These are phyloP conservation scores for Diploptera punctata DNA, from an alignment of 2,888 invertebrate species.

Conservation along the genomic window DNA sequence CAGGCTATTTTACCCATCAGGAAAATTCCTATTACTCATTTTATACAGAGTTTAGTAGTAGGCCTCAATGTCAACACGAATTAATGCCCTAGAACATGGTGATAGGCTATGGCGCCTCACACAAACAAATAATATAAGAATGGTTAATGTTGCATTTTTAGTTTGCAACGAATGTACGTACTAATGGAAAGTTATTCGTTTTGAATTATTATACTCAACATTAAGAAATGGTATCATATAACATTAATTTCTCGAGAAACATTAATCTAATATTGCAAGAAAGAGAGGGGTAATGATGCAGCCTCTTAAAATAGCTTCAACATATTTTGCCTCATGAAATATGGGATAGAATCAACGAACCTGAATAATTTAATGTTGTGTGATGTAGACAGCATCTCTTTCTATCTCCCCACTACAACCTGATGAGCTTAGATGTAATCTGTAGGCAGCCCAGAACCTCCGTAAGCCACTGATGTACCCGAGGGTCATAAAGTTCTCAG, in stretches of 20 bases:
- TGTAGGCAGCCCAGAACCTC: background rate
- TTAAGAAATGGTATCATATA: conserved; percentile 18
- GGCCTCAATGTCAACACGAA: no score
- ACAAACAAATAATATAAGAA: no score
- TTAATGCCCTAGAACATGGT: no score
- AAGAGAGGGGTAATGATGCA: background rate
- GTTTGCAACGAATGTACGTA: background rate
- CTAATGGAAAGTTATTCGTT: background rate
- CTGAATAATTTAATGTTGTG: conserved; percentile 24
- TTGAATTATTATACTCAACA: background rate
- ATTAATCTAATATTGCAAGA: conserved; percentile 20
- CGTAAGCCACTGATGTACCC: background rate
- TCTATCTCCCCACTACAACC: background rate
- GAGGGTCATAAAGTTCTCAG: conserved; percentile 27
- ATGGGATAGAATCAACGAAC: conserved; percentile 13
- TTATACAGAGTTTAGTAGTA: no score
- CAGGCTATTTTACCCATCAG: no score
- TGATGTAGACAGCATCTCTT: background rate
- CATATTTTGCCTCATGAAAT: conserved; percentile 7
- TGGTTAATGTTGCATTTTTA: no score
- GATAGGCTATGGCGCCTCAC: no score
- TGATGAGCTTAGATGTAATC: conserved; percentile 24
- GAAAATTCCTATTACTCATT: no score
- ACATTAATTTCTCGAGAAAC: conserved; percentile 19
- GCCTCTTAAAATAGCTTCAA: conserved; percentile 1